These are phyloP conservation scores for Myotis findleyi DNA, from an alignment of 2,797 vertebrate genomes.

Conservation along the genomic window DNA sequence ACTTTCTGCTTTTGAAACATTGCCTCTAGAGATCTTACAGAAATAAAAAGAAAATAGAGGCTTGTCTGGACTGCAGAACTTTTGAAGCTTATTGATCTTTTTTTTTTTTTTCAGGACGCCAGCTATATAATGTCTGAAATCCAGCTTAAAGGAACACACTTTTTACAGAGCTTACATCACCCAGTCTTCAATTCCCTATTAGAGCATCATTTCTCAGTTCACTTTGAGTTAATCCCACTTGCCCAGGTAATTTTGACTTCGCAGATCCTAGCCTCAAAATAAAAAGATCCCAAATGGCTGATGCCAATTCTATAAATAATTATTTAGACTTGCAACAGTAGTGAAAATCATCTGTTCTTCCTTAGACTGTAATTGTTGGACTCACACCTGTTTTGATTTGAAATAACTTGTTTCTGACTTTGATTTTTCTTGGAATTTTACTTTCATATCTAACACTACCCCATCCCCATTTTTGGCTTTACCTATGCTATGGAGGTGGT, in stretches of 20 bases:
- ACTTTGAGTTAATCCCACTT: not conserved
- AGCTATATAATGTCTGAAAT: not conserved
- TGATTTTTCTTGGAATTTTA: not conserved
- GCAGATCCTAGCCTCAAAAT: not conserved
- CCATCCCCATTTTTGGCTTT: not conserved
- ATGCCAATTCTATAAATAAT: not conserved
- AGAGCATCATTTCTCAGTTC: not conserved
- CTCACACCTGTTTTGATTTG: not conserved
- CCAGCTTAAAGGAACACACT: not conserved
- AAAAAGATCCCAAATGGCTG: not conserved
- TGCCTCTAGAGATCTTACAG: not conserved
- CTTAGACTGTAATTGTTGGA: not conserved
- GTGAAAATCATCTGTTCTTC: not conserved
- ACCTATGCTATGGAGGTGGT: not conserved
- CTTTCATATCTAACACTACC: not conserved
- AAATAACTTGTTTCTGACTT: not conserved
- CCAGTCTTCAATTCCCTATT: not conserved
- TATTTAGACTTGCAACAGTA: not conserved
- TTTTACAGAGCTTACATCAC: not conserved
- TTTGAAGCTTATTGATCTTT: conserved; percentile 2
- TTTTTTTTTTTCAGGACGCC: not conserved
- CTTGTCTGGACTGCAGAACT: not conserved
- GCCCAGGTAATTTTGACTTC: not conserved
- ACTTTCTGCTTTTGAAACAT: conserved; percentile 39
- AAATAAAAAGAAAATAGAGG: conserved; percentile 41